phyloP scores from a whole-genome alignment of 2,113 vertebrate species.

The Thinocorus orbignyianus region DNA sequence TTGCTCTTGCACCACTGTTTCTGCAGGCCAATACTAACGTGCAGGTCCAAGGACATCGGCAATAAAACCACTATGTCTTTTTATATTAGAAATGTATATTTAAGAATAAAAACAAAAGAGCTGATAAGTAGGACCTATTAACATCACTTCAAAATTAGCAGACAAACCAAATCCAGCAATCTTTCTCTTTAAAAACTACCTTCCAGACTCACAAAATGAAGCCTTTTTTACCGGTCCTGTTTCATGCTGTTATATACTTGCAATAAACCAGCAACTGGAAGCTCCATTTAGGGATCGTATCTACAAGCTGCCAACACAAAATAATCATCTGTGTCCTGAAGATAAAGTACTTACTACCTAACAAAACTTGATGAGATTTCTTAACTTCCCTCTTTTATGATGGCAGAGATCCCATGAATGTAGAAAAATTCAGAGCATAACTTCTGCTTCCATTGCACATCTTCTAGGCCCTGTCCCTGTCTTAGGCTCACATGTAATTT shows the following conservation, averaged over 20 bases:
- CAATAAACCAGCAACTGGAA: neutral
- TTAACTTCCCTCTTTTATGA: neutral
- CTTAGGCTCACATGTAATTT: neutral
- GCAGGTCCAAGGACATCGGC: neutral
- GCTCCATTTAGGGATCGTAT: neutral
- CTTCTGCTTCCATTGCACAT: neutral
- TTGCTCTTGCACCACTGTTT: neutral
- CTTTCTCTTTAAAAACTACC: neutral
- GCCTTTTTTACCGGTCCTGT: neutral
- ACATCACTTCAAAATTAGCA: neutral
- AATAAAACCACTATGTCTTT: neutral
- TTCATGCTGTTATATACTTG: neutral
- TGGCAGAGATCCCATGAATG: neutral
- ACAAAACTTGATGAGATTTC: neutral
- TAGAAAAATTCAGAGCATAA: accelerated
- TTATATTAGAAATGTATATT: neutral
- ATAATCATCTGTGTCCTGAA: neutral
- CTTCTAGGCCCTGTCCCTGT: neutral
- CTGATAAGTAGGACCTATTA: neutral
- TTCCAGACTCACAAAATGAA: neutral
- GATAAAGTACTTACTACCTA: neutral
- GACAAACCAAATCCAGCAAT: neutral
- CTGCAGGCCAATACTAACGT: neutral
- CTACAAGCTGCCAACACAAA: neutral
- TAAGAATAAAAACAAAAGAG: neutral